phyloP scores from a whole-genome alignment of 1,140 invertebrate species.

The Drosophila eugracilis region DNA sequence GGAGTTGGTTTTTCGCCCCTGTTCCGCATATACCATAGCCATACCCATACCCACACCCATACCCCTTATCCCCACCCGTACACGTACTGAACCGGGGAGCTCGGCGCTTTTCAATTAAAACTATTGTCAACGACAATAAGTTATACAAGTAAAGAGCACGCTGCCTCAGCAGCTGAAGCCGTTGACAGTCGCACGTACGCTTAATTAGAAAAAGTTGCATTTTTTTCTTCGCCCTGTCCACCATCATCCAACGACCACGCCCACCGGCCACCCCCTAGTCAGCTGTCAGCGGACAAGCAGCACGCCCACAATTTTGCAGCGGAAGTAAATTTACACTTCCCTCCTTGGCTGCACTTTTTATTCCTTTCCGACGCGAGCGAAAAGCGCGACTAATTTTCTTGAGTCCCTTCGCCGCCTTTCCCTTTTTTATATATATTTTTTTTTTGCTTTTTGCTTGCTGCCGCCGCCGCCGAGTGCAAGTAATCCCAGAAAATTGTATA shows the following conservation, averaged over 20 bases:
- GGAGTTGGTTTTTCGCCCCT: constrained; percentile 24
- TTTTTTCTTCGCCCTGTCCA: constrained; percentile 37
- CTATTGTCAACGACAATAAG: constrained; percentile 81
- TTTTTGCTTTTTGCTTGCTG: not conserved
- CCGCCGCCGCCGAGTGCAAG: constrained; percentile 25
- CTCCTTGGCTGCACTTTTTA: constrained; percentile 64
- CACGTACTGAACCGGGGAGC: constrained; percentile 1
- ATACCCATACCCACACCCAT: not conserved
- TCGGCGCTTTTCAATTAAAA: constrained; percentile 75
- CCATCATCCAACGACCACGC: constrained; percentile 33
- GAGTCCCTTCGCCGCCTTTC: constrained; percentile 30
- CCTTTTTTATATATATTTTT: no score
- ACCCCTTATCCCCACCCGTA: not conserved
- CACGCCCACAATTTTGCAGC: constrained; percentile 67
- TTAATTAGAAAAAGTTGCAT: constrained; percentile 80
- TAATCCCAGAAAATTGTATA: constrained; percentile 66
- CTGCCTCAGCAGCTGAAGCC: constrained; percentile 58
- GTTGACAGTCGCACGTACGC: constrained; percentile 79
- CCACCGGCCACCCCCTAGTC: constrained; percentile 13
- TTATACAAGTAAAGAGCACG: constrained; percentile 64
- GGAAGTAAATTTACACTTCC: constrained; percentile 80
- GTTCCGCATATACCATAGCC: not conserved
- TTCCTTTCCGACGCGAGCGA: constrained; percentile 71
- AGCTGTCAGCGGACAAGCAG: constrained; percentile 52
- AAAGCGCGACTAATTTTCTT: constrained; percentile 79